Conservation (phyloP, 2,888 invertebrate genomes). For the Charanyca ferruginea region DNA sequence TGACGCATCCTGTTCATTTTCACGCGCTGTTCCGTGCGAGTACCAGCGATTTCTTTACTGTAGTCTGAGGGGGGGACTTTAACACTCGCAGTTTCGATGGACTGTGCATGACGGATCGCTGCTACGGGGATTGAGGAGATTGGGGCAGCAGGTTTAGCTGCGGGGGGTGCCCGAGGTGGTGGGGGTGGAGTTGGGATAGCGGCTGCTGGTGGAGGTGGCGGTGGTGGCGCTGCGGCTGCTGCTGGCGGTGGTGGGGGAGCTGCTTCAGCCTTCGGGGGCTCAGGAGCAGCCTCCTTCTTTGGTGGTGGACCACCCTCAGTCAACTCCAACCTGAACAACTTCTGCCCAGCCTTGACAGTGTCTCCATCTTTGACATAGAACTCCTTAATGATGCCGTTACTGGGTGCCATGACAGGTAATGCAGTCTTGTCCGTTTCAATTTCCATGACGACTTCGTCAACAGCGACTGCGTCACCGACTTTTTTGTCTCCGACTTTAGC, state of each 20-base stretch:
- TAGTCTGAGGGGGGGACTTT: slow-evolving; percentile 96
- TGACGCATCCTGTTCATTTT: slow-evolving; percentile 99
- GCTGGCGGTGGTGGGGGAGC: slow-evolving; percentile 70
- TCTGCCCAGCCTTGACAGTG: slow-evolving; percentile 97
- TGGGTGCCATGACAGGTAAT: slow-evolving; percentile 94
- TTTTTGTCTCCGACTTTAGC: slow-evolving; percentile 94
- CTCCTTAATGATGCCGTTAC: slow-evolving; percentile 96
- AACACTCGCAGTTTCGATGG: slow-evolving; percentile 93
- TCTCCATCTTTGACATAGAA: slow-evolving; percentile 97
- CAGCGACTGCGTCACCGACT: slow-evolving; percentile 96
- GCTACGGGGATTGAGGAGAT: slow-evolving; percentile 94
- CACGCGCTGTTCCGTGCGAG: slow-evolving; percentile 98
- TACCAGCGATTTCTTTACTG: slow-evolving; percentile 96
- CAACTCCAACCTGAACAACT: slow-evolving; percentile 94
- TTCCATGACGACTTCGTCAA: slow-evolving; percentile 98
- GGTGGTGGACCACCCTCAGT: slow-evolving; percentile 87
- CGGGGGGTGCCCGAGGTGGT: slow-evolving; percentile 65
- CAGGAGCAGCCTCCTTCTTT: slow-evolving; percentile 80
- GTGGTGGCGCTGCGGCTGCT: slow-evolving; percentile 70
- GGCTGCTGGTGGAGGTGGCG: slow-evolving; percentile 74
- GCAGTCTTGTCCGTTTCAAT: slow-evolving; percentile 99
- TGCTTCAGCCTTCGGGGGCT: slow-evolving; percentile 74
- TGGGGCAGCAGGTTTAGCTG: slow-evolving; percentile 83
- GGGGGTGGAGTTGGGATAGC: slow-evolving; percentile 81
- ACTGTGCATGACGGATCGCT: slow-evolving; percentile 95